Evolutionary conservation across 2,888 invertebrate genomes (phyloP), one percentile per base, ranked within the genome.

Genomic region (Bursaphelenchus okinawaensis): DNA sequence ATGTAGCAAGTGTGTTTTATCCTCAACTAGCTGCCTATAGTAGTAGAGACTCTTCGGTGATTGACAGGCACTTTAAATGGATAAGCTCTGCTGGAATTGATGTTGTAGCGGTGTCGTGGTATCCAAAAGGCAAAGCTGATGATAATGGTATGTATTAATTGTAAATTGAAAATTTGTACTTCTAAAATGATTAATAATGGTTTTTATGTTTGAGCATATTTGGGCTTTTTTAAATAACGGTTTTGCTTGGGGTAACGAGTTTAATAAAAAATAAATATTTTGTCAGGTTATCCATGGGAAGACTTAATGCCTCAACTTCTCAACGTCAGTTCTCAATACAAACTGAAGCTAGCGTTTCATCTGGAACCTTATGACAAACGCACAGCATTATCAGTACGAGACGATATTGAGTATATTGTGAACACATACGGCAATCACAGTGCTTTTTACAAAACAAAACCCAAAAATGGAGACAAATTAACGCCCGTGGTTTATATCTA

Each of bases 401-500:
- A 52, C 16, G 68, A 76, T 55, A 83, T 86, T 67, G 83, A 84
- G 65, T 84, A 84, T 65, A 84, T 84, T 24, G 57, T 83, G 20
- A 68, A 77, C n/a, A 78, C 67, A 2, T 72, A 72, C 56, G 75
- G 72, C 50, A 82, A 83, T 7, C 87, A 88, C 79, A 85, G 87
- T 22, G 87, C 87, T 0, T 84, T 88, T 50, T 87, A 87, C 73
- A 84, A 84, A 66, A 82, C 85, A 22, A 26, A 40, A 6, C 62
- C 58, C 7, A 73, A 72, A 20, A 26, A 51, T 24, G 55, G 26
- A 19, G 26, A 19, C 3, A 69, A 61, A 19, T 55, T 62, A 24
- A 52, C 71, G 52, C 88, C 89, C n/a, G 84, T 89, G 29, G 86
- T 87, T 75, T 89, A 89, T 76, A 84, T 89, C 22, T 88, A 88